Evolutionary conservation across 2,113 vertebrate genomes (phyloP).

Genomic region (Misgurnus mizolepis): DNA sequence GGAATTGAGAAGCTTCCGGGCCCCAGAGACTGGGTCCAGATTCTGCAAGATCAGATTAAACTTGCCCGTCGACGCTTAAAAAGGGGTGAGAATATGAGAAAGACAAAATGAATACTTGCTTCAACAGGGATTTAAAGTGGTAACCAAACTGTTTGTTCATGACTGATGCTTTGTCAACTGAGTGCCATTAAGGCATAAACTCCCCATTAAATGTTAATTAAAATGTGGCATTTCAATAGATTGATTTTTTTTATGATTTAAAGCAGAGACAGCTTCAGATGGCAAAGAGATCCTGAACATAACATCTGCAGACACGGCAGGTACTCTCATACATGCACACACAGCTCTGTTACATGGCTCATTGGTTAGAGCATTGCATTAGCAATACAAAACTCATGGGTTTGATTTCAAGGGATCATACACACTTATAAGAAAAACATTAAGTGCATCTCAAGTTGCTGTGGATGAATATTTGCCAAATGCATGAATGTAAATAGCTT

Average conservation of each 20-base stretch:
- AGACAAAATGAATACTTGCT: not conserved
- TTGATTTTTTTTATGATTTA: slow-evolving; percentile 8
- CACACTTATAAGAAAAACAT: not conserved
- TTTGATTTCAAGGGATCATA: not conserved
- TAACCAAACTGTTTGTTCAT: not conserved
- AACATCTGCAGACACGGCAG: slow-evolving; percentile 40
- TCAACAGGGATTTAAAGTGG: not conserved
- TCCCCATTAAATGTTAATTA: not conserved
- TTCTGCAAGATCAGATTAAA: slow-evolving; percentile 98
- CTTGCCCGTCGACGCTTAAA: slow-evolving; percentile 94
- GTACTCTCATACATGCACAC: slow-evolving; percentile 23
- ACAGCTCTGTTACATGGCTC: not conserved
- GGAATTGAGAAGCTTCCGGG: slow-evolving; percentile 95
- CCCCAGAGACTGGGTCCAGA: slow-evolving; percentile 97
- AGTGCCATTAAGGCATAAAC: not conserved
- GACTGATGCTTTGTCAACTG: not conserved
- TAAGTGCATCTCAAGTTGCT: no score
- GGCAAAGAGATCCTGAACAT: slow-evolving; percentile 33
- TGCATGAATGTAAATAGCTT: no score
- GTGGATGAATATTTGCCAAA: no score
- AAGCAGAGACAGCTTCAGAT: slow-evolving; percentile 52
- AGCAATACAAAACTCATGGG: no score
- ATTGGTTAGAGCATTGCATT: no score
- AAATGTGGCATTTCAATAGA: not conserved
- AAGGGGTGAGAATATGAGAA: slow-evolving; percentile 78